Evolutionary conservation across 2,888 invertebrate species (phyloP), one percentile per base, ranked within the genome.

Genomic region (Drosophila ochracea): DNA sequence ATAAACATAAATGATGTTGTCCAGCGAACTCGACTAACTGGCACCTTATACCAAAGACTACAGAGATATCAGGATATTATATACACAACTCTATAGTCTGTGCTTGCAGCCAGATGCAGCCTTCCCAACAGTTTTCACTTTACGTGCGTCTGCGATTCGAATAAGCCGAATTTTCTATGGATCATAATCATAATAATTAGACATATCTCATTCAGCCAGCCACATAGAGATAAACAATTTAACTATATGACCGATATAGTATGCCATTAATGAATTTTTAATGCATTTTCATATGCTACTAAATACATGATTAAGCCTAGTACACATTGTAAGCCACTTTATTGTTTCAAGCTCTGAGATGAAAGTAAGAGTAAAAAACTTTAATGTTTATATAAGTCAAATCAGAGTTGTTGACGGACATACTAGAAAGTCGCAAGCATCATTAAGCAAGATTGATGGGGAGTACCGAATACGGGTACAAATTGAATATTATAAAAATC

Each of bases 351-450:
- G 19, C 11, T 19, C 10, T 3, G n/a, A 52, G 11, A 52, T 30
- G 52, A 52, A 52, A 30, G 52, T 52, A 52, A 30, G 19, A 52
- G 30, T 52, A n/a, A 30, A 30, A 52, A 7, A 3, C n/a, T 13
- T 28, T 52, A 30, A 52, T 52, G 52, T 11, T 30, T 52, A 30
- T n/a, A 6, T 30, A 52, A 30, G 11, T 19, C 11, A n/a, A 28
- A 52, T n/a, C 30, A 19, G n/a, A 52, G 30, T 52, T 30, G 52
- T 19, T 52, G n/a, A 30, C 30, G 52, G 19, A 30, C 52, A 13
- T 10, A 52, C 59, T 53, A 67, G 59, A 70, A 70, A 67, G 71
- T 71, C 47, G 39, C 39, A 39, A 13, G 28, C 50, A 39, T 30
- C 28, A 52, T 52, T 52, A 52, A n/a, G 11, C 11, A 52, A 52